Conservation (phyloP, 2,113 vertebrate genomes). For the Copsychus sechellarum region DNA sequence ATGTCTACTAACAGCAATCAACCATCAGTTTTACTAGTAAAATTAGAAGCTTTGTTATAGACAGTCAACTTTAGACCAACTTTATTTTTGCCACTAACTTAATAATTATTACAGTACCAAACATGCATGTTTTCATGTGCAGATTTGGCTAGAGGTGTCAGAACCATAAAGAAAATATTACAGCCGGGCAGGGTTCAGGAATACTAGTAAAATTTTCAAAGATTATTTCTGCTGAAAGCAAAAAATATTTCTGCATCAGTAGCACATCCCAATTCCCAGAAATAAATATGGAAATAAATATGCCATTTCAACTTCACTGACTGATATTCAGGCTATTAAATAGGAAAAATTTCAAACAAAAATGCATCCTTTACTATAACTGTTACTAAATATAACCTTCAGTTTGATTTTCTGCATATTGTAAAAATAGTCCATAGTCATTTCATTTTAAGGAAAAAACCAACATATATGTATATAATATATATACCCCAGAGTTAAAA, state of each 20-base stretch:
- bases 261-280: neutral
- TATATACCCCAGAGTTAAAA: neutral
- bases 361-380: neutral
- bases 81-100: neutral
- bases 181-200: neutral
- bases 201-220: neutral
- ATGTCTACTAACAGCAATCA: neutral
- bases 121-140: neutral
- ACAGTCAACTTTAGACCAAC: neutral
- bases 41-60: neutral
- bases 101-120: neutral
- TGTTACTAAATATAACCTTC: neutral
- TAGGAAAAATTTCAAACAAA: slow-evolving; percentile 1
- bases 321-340: neutral
- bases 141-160: neutral
- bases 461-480: neutral
- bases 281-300: neutral
- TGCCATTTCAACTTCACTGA: neutral
- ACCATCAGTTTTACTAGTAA: neutral
- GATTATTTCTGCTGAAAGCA: neutral
- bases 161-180: neutral
- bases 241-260: neutral
- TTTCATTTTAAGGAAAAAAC: neutral
- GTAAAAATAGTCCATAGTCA: neutral
- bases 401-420: neutral